Percentiles rank a stretch among this genome's conserved stretches.
Conservation (phyloP, 1,140 invertebrate species). For the Gryllus bimaculatus region DNA sequence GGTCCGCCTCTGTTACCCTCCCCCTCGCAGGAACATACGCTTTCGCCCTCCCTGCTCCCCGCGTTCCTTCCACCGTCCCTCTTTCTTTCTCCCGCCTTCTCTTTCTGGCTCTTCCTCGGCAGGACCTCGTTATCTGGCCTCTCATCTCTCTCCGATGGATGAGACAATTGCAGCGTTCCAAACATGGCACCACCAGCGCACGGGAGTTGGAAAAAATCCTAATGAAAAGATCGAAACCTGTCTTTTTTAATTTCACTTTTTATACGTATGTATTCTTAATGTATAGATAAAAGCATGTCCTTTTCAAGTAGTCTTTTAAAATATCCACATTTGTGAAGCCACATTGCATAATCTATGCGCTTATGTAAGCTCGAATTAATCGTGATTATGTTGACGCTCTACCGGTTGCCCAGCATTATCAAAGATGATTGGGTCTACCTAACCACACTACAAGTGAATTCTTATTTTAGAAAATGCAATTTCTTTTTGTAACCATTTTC, state of each 20-base stretch:
- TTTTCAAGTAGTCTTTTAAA: background rate
- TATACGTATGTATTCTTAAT: background rate
- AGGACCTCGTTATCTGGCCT: conserved; percentile 7
- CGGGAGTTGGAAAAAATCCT: conserved; percentile 12
- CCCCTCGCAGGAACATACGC: no score
- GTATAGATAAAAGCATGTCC: background rate
- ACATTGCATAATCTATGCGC: no score
- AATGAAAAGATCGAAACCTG: conserved; percentile 17
- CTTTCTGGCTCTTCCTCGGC: background rate
- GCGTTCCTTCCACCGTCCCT: no score
- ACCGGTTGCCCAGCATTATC: no score
- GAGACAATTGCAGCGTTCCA: conserved; percentile 10
- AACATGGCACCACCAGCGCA: conserved; percentile 2
- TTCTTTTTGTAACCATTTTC: no score
- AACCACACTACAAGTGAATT: no score
- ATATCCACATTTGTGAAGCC: no score
- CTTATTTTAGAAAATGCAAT: no score
- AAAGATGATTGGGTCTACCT: no score
- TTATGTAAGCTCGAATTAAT: no score
- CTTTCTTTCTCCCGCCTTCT: background rate
- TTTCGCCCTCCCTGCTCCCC: no score
- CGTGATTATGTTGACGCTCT: no score
- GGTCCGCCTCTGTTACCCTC: background rate
- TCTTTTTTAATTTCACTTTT: conserved; percentile 18
- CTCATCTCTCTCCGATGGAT: conserved; percentile 13